A percentile compares a stretch with the other conserved stretches of the same genome.
Conservation (phyloP, 2,888 invertebrate species). For the Matsumyia berberina region DNA sequence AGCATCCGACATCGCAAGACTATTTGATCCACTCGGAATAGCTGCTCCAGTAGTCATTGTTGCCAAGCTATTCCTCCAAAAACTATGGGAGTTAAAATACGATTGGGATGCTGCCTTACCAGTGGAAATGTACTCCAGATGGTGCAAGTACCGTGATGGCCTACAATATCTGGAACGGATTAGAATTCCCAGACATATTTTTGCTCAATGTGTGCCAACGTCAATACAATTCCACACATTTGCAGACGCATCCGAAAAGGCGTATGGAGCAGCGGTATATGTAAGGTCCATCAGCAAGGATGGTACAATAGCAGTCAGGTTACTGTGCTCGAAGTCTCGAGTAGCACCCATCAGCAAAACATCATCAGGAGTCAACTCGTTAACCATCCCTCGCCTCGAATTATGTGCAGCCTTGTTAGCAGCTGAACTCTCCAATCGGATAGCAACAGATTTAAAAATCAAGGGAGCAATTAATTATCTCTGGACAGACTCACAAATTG, state of each 20-base stretch:
- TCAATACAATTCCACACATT: slow-evolving; percentile 50
- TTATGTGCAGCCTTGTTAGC: slow-evolving; percentile 32
- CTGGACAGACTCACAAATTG: slow-evolving; percentile 35
- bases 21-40: too few relatives aligned
- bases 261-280: slow-evolving; percentile 49
- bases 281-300: slow-evolving; percentile 19
- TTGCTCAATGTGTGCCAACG: background rate
- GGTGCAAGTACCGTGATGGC: too few relatives aligned
- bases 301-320: slow-evolving; percentile 13
- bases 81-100: too few relatives aligned
- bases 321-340: slow-evolving; percentile 30
- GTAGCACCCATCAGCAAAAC: slow-evolving; percentile 9
- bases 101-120: too few relatives aligned
- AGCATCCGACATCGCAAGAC: too few relatives aligned
- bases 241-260: slow-evolving; percentile 49
- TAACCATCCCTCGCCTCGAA: slow-evolving; percentile 46
- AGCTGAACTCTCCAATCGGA: slow-evolving; percentile 4
- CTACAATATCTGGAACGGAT: slow-evolving; percentile 14
- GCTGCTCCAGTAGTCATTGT: too few relatives aligned
- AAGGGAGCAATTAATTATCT: background rate
- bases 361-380: background rate
- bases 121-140: too few relatives aligned
- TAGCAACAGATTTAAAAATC: slow-evolving; percentile 4
- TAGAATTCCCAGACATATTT: slow-evolving; percentile 8
- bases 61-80: too few relatives aligned